phyloP scores from a whole-genome alignment of 2,113 vertebrate species.

The Gobiocypris rarus region DNA sequence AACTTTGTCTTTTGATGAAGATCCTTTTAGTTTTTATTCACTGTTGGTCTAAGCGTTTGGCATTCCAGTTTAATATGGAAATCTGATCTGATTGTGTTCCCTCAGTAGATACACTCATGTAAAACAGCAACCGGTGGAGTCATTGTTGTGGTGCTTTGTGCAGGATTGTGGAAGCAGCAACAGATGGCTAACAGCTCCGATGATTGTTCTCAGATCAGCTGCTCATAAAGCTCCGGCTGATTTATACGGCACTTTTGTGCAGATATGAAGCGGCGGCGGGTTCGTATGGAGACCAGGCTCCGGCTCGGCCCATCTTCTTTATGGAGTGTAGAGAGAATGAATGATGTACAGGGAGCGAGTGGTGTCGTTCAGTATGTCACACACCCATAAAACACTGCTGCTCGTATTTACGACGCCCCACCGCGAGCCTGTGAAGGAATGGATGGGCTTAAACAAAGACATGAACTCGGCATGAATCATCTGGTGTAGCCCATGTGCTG shows the following conservation, averaged over 20 bases:
- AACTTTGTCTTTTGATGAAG: neutral
- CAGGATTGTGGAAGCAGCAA: slow-evolving; percentile 7
- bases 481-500: neutral
- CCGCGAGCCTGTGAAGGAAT: neutral
- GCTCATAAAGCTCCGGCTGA: slow-evolving; percentile 51
- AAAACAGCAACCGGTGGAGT: neutral
- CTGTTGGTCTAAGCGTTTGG: neutral
- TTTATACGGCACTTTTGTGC: slow-evolving; percentile 55
- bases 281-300: neutral
- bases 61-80: neutral
- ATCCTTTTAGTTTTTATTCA: neutral
- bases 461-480: slow-evolving; percentile 25
- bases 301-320: neutral
- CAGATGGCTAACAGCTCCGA: slow-evolving; percentile 55
- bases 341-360: neutral
- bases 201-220: slow-evolving; percentile 60
- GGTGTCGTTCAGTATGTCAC: slow-evolving; percentile 2
- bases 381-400: slow-evolving; percentile 23
- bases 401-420: slow-evolving; percentile 4
- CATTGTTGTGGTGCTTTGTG: neutral
- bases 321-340: neutral
- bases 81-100: neutral
- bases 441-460: slow-evolving; percentile 35
- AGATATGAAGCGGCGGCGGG: neutral
- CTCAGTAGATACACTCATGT: neutral